A percentile compares a stretch with the other conserved stretches of the same genome.
Conservation (phyloP, 92 coral and sea anemone genomes). For the Zoanthus sociatus region DNA sequence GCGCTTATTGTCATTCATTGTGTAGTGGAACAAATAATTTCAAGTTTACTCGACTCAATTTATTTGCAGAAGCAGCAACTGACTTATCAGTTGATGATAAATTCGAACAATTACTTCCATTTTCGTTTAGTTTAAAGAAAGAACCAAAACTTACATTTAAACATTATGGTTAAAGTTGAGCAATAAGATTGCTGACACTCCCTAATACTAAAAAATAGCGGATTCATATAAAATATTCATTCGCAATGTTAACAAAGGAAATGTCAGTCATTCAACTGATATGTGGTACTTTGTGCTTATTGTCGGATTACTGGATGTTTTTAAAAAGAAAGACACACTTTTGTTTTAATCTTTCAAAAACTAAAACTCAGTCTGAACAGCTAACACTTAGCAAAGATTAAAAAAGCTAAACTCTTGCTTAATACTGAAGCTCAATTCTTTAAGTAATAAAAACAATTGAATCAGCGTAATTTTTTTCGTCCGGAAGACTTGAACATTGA, state of each 20-base stretch:
- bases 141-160: background rate
- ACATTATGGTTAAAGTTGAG: background rate
- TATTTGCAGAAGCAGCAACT: background rate
- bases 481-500: background rate
- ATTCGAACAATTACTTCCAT: background rate
- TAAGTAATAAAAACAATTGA: background rate
- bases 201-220: background rate
- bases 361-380: too few relatives aligned
- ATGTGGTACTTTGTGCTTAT: background rate
- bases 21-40: slow-evolving; percentile 14
- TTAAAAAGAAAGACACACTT: background rate
- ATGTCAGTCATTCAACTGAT: background rate
- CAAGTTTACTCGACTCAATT: background rate
- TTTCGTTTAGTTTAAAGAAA: background rate
- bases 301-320: background rate
- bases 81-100: background rate
- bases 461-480: background rate
- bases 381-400: too few relatives aligned
- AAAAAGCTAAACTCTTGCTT: too few relatives aligned
- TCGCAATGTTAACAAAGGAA: slow-evolving; percentile 13
- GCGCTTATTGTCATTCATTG: background rate
- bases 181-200: background rate
- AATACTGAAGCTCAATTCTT: too few relatives aligned
- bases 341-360: too few relatives aligned
- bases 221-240: slow-evolving; percentile 14